A percentile compares a stretch with the other conserved stretches of the same genome.
These are phyloP conservation scores for Hyperopisus bebe DNA, from an alignment of 2,113 vertebrate species.

Conservation along the genomic window DNA sequence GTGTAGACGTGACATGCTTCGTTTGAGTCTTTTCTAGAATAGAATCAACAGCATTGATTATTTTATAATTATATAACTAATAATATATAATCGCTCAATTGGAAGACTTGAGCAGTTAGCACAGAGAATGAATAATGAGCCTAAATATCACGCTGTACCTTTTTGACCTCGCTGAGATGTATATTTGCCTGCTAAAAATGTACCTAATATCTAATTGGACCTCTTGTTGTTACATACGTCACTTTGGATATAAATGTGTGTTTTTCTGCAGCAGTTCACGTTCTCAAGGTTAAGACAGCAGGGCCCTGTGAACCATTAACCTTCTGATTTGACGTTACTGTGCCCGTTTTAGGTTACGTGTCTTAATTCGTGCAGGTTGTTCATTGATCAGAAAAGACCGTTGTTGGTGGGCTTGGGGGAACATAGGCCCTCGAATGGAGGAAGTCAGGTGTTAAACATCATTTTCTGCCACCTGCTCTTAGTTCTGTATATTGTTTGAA, in stretches of 20 bases:
- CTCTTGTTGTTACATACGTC: not conserved
- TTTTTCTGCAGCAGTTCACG: not conserved
- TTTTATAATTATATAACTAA: not conserved
- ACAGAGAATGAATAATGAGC: not conserved
- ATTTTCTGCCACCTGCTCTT: not conserved
- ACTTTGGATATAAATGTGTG: not conserved
- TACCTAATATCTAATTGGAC: not conserved
- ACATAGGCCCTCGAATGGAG: not conserved
- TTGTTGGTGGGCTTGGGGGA: not conserved
- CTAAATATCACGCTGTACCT: not conserved
- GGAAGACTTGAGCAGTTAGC: not conserved
- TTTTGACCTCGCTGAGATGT: not conserved
- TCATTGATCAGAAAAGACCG: not conserved
- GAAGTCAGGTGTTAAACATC: not conserved
- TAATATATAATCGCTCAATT: not conserved
- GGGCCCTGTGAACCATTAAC: not conserved
- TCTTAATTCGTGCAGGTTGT: not conserved
- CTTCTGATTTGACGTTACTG: not conserved
- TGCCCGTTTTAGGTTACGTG: not conserved
- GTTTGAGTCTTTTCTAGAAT: constrained; percentile 51
- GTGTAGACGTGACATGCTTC: constrained; percentile 54
- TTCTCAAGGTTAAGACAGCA: not conserved
- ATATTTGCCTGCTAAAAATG: not conserved
- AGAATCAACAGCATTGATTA: not conserved
- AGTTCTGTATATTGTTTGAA: not conserved